phyloP scores from a whole-genome alignment of 2,113 vertebrate genomes.

The Hystrix cristata region DNA sequence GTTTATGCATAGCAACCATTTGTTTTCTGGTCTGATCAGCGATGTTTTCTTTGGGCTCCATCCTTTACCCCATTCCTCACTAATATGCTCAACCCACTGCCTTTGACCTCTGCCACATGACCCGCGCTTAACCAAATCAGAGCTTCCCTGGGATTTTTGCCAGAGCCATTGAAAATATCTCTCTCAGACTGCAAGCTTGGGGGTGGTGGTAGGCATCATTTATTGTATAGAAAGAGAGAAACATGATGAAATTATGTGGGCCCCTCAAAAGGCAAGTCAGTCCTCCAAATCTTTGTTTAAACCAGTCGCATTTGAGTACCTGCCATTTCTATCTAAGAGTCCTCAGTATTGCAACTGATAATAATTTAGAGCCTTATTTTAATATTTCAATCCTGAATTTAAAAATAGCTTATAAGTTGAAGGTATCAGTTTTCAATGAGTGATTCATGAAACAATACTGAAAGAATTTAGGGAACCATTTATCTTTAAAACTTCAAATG shows the following conservation, averaged over 20 bases:
- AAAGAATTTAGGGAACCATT: not conserved
- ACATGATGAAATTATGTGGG: not conserved
- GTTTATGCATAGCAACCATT: not conserved
- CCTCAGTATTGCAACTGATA: not conserved
- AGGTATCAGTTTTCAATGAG: slow-evolving; percentile 2
- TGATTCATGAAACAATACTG: not conserved
- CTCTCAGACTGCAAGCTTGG: not conserved
- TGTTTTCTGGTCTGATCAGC: not conserved
- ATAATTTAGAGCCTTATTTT: not conserved
- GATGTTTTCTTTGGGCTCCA: not conserved
- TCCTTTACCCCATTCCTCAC: not conserved
- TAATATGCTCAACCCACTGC: not conserved
- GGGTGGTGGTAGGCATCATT: not conserved
- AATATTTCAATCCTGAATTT: not conserved
- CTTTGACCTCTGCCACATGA: not conserved
- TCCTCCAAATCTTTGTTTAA: not conserved
- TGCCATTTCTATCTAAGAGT: not conserved
- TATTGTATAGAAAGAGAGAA: not conserved
- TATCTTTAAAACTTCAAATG: not conserved
- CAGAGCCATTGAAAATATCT: not conserved
- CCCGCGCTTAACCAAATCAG: not conserved
- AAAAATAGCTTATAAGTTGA: not conserved
- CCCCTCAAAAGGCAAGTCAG: not conserved
- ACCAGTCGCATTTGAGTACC: not conserved
- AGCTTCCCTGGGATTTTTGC: slow-evolving; percentile 11